These are phyloP conservation scores for Mustela lutreola DNA, from an alignment of 2,113 vertebrate species.

Conservation along the genomic window DNA sequence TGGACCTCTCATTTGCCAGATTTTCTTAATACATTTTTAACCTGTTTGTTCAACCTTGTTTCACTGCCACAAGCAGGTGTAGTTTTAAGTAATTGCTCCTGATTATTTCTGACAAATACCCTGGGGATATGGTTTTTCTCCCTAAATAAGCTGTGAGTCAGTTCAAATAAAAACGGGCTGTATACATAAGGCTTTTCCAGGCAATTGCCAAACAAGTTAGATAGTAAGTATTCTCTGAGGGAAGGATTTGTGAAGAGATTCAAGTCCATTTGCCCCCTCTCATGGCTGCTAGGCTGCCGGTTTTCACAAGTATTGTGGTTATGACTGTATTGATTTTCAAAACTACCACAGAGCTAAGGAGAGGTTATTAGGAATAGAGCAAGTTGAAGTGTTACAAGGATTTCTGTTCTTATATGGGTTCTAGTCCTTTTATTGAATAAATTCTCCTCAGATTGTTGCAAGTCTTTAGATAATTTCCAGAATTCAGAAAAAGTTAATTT, in stretches of 20 bases:
- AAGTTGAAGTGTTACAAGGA: not conserved
- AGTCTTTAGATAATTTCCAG: not conserved
- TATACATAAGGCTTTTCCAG: not conserved
- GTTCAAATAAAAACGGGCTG: not conserved
- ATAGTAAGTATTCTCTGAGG: not conserved
- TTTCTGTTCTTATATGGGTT: not conserved
- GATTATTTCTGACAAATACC: slow-evolving; percentile 40
- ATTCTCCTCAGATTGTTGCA: not conserved
- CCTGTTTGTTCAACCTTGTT: not conserved
- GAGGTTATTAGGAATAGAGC: not conserved
- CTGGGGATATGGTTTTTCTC: not conserved
- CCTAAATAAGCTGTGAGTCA: not conserved
- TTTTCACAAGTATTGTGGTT: not conserved
- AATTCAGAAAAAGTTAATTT: not conserved
- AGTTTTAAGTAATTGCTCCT: slow-evolving; percentile 41
- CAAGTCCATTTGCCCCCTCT: not conserved
- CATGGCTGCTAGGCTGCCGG: not conserved
- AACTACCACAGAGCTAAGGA: not conserved
- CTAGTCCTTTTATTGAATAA: not conserved
- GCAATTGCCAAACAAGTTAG: not conserved
- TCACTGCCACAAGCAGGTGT: not conserved
- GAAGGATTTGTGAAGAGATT: not conserved
- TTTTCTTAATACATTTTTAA: not conserved
- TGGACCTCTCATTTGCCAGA: not conserved
- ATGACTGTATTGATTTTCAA: not conserved